Base-by-base conservation (phyloP, 2,888 invertebrate species). In the Cyrtodaria siliqua region DNA sequence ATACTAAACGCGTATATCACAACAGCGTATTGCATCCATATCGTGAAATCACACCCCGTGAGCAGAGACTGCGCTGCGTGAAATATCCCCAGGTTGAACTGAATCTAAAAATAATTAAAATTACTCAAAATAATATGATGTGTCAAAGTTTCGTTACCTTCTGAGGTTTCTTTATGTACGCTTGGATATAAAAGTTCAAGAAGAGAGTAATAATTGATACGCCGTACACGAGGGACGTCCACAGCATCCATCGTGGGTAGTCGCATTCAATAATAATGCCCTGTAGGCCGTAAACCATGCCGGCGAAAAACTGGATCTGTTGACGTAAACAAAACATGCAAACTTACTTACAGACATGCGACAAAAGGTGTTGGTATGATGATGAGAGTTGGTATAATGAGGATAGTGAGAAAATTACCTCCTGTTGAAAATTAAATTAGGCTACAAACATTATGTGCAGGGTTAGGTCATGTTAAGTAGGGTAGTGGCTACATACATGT, bases 201-300 rank as follows among this genome's bases (percentile, higher is more conserved):
- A 98, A 98, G 57, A 98, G 95, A 95, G 97, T 96, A 95, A 97
- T 97, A 95, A 98, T 98, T 95, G 98, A 96, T 83, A 97, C 96
- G 1, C 97, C 98, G 93, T 98, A 98, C 95, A 96, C 96, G 1
- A 91, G 79, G 14, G 87, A 90, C 2, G 86, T 82, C 79, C 85
- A 89, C 73, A 87, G 84, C 89, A 91, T 91, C 88, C 90, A 91
- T 33, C 81, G 70, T 47, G 92, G 91, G 76, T 85, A 91, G 38
- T 86, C 85, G 74, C 92, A 92, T 20, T 87, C 87, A 42, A 83
- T 59, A 55, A 85, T 78, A 53, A 91, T 74, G 74, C 84, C 82
- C 68, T 90, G 86, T 26, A 90, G 59, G 56, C 89, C 89, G 82
- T 93, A 92, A 50, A 89, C 79, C 85, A 93, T 90, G 52, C 93